phyloP scores from a whole-genome alignment of 1,140 invertebrate species.

The Linepithema humile region DNA sequence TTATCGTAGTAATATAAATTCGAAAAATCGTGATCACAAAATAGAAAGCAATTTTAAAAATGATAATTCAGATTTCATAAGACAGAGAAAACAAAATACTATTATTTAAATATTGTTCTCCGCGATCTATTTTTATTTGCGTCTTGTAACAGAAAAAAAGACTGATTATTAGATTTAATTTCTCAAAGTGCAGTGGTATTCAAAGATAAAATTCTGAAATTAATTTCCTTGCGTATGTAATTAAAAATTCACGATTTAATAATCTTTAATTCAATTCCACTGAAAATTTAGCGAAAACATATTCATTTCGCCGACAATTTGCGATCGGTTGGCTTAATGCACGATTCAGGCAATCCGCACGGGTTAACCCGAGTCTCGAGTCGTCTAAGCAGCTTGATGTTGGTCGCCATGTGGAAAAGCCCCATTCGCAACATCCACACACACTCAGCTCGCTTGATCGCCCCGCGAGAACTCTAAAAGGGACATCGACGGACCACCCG shows the following conservation, averaged over 20 bases:
- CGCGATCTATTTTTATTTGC: neutral
- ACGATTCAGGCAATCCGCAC: constrained; percentile 4
- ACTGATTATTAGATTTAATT: too few species aligned
- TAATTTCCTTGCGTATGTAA: neutral
- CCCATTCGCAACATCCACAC: constrained; percentile 31
- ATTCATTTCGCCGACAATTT: neutral
- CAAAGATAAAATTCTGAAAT: neutral
- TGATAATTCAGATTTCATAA: neutral
- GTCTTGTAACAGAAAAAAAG: too few species aligned
- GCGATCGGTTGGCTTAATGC: neutral
- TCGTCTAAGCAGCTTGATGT: constrained; percentile 72
- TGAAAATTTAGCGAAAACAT: neutral
- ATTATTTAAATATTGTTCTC: neutral
- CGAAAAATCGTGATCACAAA: neutral
- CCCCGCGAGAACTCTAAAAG: constrained; percentile 26
- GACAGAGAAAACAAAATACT: neutral
- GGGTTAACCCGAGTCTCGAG: constrained; percentile 40
- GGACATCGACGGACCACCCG: constrained; percentile 28
- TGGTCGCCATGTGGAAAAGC: constrained; percentile 18
- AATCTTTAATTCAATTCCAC: neutral
- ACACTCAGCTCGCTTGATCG: neutral
- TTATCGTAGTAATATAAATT: constrained; percentile 21
- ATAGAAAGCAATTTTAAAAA: neutral
- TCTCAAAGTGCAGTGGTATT: too few species aligned
- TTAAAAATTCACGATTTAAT: neutral